These are phyloP conservation scores for Chymomyza caudatula DNA, from an alignment of 2,888 invertebrate genomes.

Conservation along the genomic window DNA sequence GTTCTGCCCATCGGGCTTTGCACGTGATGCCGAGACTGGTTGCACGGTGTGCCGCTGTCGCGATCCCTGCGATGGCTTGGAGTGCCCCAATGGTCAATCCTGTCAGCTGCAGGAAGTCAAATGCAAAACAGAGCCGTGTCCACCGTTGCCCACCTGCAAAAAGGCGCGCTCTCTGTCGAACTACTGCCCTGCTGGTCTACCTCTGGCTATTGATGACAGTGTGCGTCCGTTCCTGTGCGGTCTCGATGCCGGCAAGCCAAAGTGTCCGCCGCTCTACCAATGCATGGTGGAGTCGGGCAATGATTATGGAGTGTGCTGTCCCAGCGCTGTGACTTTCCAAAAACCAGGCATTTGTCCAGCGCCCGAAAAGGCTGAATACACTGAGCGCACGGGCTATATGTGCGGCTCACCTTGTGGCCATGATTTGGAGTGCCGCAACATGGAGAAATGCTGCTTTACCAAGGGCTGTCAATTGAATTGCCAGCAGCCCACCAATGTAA, in stretches of 20 bases:
- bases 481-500: conserved; percentile 86
- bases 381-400: conserved; percentile 75
- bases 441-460: conserved; percentile 89
- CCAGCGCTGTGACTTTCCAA: conserved; percentile 85
- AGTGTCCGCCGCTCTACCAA: conserved; percentile 89
- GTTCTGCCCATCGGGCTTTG: conserved; percentile 91
- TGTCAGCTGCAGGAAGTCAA: conserved; percentile 89
- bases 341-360: conserved; percentile 89
- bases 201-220: conserved; percentile 85
- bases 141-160: conserved; percentile 90
- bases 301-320: conserved; percentile 93
- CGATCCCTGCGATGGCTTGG: conserved; percentile 87
- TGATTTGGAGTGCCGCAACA: conserved; percentile 89
- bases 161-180: conserved; percentile 87
- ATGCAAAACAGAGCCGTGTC: conserved; percentile 88
- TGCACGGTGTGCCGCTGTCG: conserved; percentile 89
- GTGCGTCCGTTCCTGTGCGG: conserved; percentile 90
- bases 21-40: conserved; percentile 83
- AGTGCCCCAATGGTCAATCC: conserved; percentile 86
- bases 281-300: conserved; percentile 89
- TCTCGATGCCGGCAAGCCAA: conserved; percentile 87
- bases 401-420: conserved; percentile 86
- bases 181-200: conserved; percentile 88
- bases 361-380: conserved; percentile 75
- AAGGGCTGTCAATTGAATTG: conserved; percentile 87